Conservation (phyloP, 2,888 invertebrate species). For the Zygothrica quintamaculata region DNA sequence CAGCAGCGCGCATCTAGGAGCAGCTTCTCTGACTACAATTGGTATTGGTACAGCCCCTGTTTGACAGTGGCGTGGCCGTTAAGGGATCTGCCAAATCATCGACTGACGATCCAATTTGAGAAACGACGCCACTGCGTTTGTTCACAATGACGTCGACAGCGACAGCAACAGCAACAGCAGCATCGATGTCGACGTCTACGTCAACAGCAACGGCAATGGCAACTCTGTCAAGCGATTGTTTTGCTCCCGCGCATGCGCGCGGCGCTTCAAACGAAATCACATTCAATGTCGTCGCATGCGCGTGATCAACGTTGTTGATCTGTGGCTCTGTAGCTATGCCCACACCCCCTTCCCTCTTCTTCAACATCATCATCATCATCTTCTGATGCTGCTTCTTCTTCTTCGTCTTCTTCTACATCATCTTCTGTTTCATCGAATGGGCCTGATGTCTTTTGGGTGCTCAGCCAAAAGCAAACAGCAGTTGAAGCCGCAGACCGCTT, state of each 20-base stretch:
- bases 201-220: conserved; percentile 26
- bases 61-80: conserved; percentile 55
- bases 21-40: too few species aligned
- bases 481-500: conserved; percentile 51
- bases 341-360: neutral
- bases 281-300: conserved; percentile 80
- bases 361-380: neutral
- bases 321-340: conserved; percentile 49
- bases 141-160: conserved; percentile 8
- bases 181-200: conserved; percentile 1
- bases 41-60: neutral
- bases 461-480: conserved; percentile 36
- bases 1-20: conserved; percentile 6
- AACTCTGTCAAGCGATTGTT: conserved; percentile 72
- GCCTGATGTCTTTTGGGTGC: conserved; percentile 60
- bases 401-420: conserved; percentile 4
- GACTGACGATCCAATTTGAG: conserved; percentile 61
- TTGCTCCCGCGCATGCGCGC: conserved; percentile 80
- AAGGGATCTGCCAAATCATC: conserved; percentile 50
- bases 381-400: too few species aligned
- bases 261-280: conserved; percentile 81
- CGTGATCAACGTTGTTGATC: conserved; percentile 81
- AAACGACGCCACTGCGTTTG: conserved; percentile 63
- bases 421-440: conserved; percentile 11
- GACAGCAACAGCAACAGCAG: conserved; percentile 20